Conservation (phyloP, 2,888 invertebrate genomes). For the Caenorhabditis imperialis region DNA sequence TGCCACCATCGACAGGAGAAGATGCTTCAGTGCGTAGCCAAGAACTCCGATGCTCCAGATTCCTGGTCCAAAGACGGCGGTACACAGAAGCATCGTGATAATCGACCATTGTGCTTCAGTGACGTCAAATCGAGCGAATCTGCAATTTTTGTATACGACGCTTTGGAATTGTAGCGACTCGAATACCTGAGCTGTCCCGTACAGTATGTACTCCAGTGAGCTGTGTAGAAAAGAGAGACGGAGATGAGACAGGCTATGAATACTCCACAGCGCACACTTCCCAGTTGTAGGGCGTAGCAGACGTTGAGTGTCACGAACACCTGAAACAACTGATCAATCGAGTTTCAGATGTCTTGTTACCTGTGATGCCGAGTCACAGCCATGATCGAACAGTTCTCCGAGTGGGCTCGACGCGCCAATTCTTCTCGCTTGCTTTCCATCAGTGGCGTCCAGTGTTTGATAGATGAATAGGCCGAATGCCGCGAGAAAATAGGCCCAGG, state of each 20-base stretch:
- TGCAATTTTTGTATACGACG: too few species aligned
- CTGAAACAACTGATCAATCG: constrained; percentile 23
- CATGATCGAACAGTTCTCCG: constrained; percentile 98
- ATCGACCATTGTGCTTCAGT: constrained; percentile 97
- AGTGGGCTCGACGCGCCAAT: constrained; percentile 92
- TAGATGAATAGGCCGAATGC: constrained; percentile 94
- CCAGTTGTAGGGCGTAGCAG: constrained; percentile 92
- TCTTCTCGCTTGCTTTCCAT: constrained; percentile 87
- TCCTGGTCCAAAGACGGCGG: constrained; percentile 88
- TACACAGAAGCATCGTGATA: constrained; percentile 89
- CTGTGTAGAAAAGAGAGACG: constrained; percentile 95
- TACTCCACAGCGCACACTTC: constrained; percentile 92
- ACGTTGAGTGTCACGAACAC: constrained; percentile 95
- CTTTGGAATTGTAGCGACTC: too few species aligned
- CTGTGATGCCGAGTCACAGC: constrained; percentile 97
- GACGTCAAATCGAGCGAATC: constrained; percentile 85
- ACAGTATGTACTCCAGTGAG: constrained; percentile 99
- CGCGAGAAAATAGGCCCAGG: constrained; percentile 91
- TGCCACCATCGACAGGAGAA: constrained; percentile 70
- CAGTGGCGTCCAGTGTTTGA: constrained; percentile 96
- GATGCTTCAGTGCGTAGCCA: constrained; percentile 68
- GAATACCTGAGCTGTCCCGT: constrained; percentile 83
- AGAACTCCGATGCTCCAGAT: constrained; percentile 85
- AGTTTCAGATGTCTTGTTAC: constrained; percentile 75
- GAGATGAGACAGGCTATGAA: constrained; percentile 96